Evolutionary conservation across 2,113 vertebrate genomes (phyloP), one percentile per base, ranked within the genome.

Genomic region (Baryphthengus martii): DNA sequence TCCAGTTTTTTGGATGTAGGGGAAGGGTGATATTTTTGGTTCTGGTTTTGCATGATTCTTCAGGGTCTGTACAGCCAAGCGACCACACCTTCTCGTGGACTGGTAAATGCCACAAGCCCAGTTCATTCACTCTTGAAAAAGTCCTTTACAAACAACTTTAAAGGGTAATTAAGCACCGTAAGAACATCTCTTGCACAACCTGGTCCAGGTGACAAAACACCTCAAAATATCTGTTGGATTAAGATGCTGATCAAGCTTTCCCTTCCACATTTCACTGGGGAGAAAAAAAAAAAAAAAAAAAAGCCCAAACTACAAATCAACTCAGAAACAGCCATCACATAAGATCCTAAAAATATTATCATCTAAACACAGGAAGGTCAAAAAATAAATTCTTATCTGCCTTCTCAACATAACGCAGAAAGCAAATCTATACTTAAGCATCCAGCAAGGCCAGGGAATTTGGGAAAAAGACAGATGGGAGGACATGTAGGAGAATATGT

Each of bases 361-460:
- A 90, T 72, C 73, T 81, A 88, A 94, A 92, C 71, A 89, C 61
- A 84, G 80, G 85, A 93, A 96, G 95, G 95, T 91, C 95, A 88
- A 74, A 96, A 96, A 93, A 97, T 81, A 96, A 95, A 93, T 59
- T 88, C 95, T 74, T 88, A 78, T 84, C 93, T 96, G 88, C 75
- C 49, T 96, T 86, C 86, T 58, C 59, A 82, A 89, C 42, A 89
- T 50, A 93, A 77, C 1, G 26, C 63, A 91, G 76, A 85, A 90
- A 88, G 55, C 66, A 68, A 87, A 55, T 93, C 94, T 97, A 90
- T 95, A 96, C 94, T 95, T 95, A 66, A 81, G 85, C 44, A 80
- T 31, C 52, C 65, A 86, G 61, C 65, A 88, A 94, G 93, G 83
- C 90, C 93, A 96, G 85, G 40, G 95, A 88, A 70, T 88, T 83